Evolutionary conservation across 2,797 vertebrate species (phyloP), one percentile per base, ranked within the genome.

Genomic region (Echiichthys vipera): DNA sequence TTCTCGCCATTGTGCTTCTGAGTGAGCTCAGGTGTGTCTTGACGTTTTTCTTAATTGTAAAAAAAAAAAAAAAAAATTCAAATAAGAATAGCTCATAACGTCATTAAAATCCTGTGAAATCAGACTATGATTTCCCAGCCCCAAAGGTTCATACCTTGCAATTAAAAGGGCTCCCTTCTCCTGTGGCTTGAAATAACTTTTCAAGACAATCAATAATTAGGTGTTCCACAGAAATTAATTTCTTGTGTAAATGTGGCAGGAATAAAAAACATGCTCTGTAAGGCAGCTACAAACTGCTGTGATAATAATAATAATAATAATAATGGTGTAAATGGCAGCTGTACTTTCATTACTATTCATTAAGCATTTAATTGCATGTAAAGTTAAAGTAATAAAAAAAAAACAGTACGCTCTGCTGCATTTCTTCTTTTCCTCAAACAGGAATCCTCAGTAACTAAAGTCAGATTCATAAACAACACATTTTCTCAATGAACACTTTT

Each of bases 1-100:
- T 87, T 86, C 81, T 79, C 40, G 24, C 78, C 59, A 86, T 84
- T 84, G 69, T 83, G 81, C 68, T 64, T 69, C 56, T 18, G 70
- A 70, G 74, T 57, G 67, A 84, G 73, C 82, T 83, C 71, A 88
- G 81, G 80, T 88, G 84, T 76, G 63, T 53, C 39, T 71, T 79
- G 57, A 74, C 22, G 36, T 81, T 83, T 80, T 71, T 78, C 43
- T 68, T 37, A 55, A 77, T 81, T 56, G 40, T 43, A 24, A 58
- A 51, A 65, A 20, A 43, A 27, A 10, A 24, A 36, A 71, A 63
- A 27, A 34, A 18, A 32, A 47, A 32, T 27, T 18, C 5, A 13
- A 45, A 22, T 66, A 76, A 76, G 83, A 85, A 76, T 68, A 81
- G 72, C 46, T 49, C 32, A 49, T 39, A 45, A 27, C 36, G 10